Percentiles rank a stretch among this genome's conserved stretches.
These are phyloP conservation scores for Lepas anatifera DNA, from an alignment of 2,888 invertebrate genomes.

Conservation along the genomic window DNA sequence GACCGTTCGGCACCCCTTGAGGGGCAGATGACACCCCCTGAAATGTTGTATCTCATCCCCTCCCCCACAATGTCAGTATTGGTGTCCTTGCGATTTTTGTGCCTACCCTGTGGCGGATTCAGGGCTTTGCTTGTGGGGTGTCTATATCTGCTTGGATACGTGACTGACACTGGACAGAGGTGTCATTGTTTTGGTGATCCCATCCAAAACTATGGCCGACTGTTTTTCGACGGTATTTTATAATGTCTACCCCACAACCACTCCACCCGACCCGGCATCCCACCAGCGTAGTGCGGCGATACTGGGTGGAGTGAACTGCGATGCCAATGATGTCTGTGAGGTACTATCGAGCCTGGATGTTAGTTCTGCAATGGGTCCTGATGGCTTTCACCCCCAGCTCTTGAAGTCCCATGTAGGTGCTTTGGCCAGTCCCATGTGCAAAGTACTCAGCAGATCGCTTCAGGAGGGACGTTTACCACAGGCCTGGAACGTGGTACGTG, in stretches of 20 bases:
- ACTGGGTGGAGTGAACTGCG: neutral
- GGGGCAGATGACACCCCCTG: too few relatives aligned
- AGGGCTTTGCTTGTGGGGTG: too few relatives aligned
- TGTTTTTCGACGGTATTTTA: neutral
- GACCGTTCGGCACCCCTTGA: too few relatives aligned
- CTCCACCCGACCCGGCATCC: neutral
- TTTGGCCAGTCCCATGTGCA: neutral
- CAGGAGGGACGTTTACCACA: neutral
- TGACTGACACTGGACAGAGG: too few relatives aligned
- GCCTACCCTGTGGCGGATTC: too few relatives aligned
- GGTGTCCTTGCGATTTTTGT: too few relatives aligned
- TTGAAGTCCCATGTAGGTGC: neutral
- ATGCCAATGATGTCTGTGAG: neutral
- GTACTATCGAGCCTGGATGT: neutral
- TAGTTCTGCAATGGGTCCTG: neutral
- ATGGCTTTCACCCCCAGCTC: neutral
- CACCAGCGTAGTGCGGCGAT: neutral
- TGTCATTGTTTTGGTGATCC: too few relatives aligned
- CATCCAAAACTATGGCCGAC: too few relatives aligned
- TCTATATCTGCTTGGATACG: too few relatives aligned
- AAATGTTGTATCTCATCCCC: too few relatives aligned
- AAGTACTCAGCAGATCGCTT: neutral
- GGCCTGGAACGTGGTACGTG: neutral
- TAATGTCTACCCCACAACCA: neutral
- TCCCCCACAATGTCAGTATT: too few relatives aligned